Percentiles rank a stretch among this genome's conserved stretches.
Evolutionary conservation across 2,888 invertebrate species (phyloP).

Genomic region (Ramazzottius varieornatus): DNA sequence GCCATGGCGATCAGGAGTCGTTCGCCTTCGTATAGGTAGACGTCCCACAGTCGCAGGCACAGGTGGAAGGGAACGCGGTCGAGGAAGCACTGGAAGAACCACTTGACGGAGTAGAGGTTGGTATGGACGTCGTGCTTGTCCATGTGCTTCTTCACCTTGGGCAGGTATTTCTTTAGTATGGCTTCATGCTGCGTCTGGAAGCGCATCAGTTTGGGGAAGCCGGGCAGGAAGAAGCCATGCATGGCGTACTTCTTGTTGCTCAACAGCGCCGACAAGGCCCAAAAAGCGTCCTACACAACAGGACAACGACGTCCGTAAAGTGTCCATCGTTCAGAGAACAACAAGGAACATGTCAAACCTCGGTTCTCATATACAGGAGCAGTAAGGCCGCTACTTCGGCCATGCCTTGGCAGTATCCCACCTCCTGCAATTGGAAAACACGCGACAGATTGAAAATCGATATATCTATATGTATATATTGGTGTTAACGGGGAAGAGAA

Average conservation of each 20-base stretch:
- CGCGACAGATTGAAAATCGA: constrained; percentile 7
- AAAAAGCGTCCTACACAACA: constrained; percentile 53
- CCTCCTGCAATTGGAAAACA: constrained; percentile 15
- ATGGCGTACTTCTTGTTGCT: constrained; percentile 71
- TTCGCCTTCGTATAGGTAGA: constrained; percentile 82
- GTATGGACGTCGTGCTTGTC: constrained; percentile 67
- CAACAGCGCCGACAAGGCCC: constrained; percentile 73
- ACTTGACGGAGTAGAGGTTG: constrained; percentile 83
- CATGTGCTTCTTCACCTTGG: constrained; percentile 78
- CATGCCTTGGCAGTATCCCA: constrained; percentile 95
- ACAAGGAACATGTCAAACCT: constrained; percentile 23
- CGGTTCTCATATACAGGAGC: constrained; percentile 84
- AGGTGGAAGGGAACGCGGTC: constrained; percentile 81
- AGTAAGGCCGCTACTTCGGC: constrained; percentile 87
- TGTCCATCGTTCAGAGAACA: background rate
- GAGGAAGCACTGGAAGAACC: constrained; percentile 98
- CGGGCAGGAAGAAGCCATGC: constrained; percentile 93
- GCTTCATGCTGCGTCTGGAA: constrained; percentile 88
- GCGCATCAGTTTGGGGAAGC: constrained; percentile 83
- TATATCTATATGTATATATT: no score
- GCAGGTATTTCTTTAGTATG: constrained; percentile 72
- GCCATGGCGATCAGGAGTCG: constrained; percentile 77
- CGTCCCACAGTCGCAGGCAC: constrained; percentile 85
- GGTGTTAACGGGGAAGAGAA: no score
- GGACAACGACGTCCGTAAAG: background rate